Evolutionary conservation across 2,888 invertebrate genomes (phyloP), one percentile per base, ranked within the genome.

Genomic region (Timema cristinae): DNA sequence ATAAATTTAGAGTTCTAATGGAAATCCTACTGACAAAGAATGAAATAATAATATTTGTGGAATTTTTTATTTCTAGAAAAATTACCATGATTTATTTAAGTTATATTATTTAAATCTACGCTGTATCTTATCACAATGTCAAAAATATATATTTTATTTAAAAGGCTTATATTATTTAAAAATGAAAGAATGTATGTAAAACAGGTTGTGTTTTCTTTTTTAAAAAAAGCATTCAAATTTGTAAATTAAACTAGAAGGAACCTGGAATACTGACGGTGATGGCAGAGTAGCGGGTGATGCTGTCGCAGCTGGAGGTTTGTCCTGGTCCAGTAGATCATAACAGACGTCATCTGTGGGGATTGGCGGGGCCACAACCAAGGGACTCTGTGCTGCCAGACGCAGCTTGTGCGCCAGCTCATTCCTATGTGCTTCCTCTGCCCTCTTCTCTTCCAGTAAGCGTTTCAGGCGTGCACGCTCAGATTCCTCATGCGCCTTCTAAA

Each of bases 361-460:
- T 11, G 63, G 56, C n/a, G 72, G 72, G 16, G 69, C 56, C 48
- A 73, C 67, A 16, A 75, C 74, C 6, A 71, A 68, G 13, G 73
- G 51, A 13, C 66, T 49, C 13, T 63, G 63, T 32, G 47, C 63
- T 32, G 63, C 63, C 63, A 63, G 63, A 9, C 48, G 63, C 63
- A 63, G 63, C 16, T n/a, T 50, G 52, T 15, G 67, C 0, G 48
- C 67, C 50, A 50, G 67, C 7, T 50, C 67, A 51, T 52, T 50
- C 2, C 50, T 48, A 5, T 15, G 67, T 10, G 50, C 50, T 11
- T 67, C 67, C 15, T 67, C 67, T 1, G 49, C 67, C 52, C 50
- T 49, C 67, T n/a, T 52, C 67, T 50, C 49, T n/a, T 49, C 52
- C 63, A 13, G 32, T 15, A 49, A 6, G 49, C n/a, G 50, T 50